Conservation (phyloP, 2,113 vertebrate genomes). For the Myiopsitta monachus region DNA sequence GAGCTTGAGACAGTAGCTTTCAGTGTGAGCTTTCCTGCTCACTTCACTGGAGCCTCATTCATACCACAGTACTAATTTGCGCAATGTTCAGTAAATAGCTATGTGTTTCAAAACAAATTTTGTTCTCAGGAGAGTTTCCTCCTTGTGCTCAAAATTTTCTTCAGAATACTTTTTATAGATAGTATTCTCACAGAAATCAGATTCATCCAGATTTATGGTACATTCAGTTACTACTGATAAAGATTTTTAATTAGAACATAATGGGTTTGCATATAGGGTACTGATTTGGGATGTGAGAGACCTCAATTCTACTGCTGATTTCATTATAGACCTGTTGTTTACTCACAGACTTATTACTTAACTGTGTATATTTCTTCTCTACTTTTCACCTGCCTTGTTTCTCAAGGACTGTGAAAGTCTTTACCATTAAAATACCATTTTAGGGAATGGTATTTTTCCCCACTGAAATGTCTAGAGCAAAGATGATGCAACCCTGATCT, state of each 20-base stretch:
- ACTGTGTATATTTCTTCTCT: not conserved
- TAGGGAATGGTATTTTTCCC: not conserved
- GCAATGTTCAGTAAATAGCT: not conserved
- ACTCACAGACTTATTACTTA: not conserved
- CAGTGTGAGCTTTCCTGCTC: not conserved
- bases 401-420: not conserved
- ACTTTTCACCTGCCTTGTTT: not conserved
- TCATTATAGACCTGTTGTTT: not conserved
- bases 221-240: not conserved
- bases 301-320: not conserved
- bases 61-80: not conserved
- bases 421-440: not conserved
- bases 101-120: not conserved
- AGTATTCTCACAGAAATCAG: not conserved
- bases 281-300: not conserved
- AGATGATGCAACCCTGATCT: not conserved
- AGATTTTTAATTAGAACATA: constrained; percentile 11
- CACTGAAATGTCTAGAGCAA: not conserved
- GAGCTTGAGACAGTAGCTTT: not conserved
- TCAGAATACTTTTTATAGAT: not conserved
- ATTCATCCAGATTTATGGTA: not conserved
- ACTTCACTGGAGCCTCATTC: not conserved
- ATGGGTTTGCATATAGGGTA: not conserved
- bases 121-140: not conserved
- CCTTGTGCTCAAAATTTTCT: not conserved